Base-by-base conservation (phyloP, 2,888 invertebrate species). In the Amblyjoppa fuscipennis region DNA sequence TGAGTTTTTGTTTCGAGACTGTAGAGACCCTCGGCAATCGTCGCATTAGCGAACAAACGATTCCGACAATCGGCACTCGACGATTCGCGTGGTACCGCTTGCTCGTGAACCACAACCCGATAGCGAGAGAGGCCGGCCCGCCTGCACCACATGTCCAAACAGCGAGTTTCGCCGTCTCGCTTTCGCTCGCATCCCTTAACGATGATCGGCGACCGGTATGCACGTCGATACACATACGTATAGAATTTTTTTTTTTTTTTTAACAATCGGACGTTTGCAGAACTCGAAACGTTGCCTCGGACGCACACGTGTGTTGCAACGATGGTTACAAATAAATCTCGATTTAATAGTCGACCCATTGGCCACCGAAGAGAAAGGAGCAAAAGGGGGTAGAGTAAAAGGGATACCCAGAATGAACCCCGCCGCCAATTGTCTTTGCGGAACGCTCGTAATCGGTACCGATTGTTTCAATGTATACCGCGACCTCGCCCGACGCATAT, bases 1-100 rank as follows among this genome's bases (percentile, higher is more conserved):
- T 78, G 90, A 91, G 92, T 93, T 93, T 93, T 94, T 93, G 93
- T 94, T 93, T 93, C 93, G 92, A 93, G 92, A 90, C 91, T 90
- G 87, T 90, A 89, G 90, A 90, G 90, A 90, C 77, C 90, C 90
- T 83, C 91, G 92, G 64, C 93, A 93, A 93, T 93, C 93, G 93
- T 91, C 92, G 93, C 93, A 93, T 94, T 94, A 93, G 87, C 91
- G 90, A 92, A 93, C 93, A 93, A 93, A 92, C 92, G 92, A 91
- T 89, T 92, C 56, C 92, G 91, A 92, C 92, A 91, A 92, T 92
- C 91, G 90, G 85, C 89, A 87, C 91, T 90, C 89, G 88, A 88
- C 81, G 86, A 87, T 87, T 68, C 87, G 84, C 85, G 38, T 38
- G 45, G 59, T 70, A 59, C 59, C 59, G 59, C 49, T 70, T 61